Conservation (phyloP, 2,888 invertebrate species). For the Ophraella communa region DNA sequence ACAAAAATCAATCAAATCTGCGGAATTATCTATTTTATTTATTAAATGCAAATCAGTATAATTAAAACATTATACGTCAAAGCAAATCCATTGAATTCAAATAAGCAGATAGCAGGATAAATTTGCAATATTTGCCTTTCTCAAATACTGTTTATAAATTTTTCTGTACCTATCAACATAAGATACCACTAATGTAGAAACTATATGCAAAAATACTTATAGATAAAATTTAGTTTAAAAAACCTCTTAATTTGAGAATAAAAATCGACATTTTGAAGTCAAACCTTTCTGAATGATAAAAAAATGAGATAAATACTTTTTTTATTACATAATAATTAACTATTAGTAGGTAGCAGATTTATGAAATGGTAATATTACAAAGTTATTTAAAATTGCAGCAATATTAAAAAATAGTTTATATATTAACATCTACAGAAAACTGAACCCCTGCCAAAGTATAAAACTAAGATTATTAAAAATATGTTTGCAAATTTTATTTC, state of each 20-base stretch:
- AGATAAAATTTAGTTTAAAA: not conserved
- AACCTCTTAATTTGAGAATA: not conserved
- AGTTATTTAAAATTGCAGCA: too few relatives aligned
- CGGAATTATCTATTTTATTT: conserved; percentile 2
- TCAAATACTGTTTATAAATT: not conserved
- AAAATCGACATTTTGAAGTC: too few relatives aligned
- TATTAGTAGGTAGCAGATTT: too few relatives aligned
- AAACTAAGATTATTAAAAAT: too few relatives aligned
- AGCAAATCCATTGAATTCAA: conserved; percentile 6
- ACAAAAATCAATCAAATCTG: not conserved
- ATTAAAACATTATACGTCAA: conserved; percentile 33
- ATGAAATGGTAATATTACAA: too few relatives aligned
- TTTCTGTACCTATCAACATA: not conserved
- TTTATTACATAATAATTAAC: too few relatives aligned
- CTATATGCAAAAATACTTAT: not conserved
- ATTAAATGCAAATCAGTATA: conserved; percentile 20
- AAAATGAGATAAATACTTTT: too few relatives aligned
- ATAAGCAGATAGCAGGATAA: conserved; percentile 3
- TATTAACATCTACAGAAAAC: too few relatives aligned
- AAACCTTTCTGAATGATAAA: too few relatives aligned
- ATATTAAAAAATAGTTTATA: too few relatives aligned
- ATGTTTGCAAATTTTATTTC: too few relatives aligned
- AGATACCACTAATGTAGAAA: not conserved
- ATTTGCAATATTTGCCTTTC: not conserved
- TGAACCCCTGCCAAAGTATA: too few relatives aligned